Evolutionary conservation across 2,888 invertebrate species (phyloP).

Genomic region (Agelastica alni): DNA sequence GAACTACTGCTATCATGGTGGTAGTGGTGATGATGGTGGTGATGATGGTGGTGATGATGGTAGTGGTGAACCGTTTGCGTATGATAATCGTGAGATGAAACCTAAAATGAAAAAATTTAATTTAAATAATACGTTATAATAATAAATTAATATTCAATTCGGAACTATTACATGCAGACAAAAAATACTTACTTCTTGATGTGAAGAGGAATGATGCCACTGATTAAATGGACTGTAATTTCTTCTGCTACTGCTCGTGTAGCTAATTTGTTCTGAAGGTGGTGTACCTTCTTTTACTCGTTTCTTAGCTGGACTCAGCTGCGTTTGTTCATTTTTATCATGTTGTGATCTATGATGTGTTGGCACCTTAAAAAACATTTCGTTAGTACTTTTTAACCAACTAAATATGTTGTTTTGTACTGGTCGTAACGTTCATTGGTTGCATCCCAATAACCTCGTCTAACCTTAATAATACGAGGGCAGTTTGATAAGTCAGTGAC

Average conservation of each 20-base stretch:
- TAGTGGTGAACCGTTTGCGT: conserved; percentile 43
- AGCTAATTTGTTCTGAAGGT: conserved; percentile 62
- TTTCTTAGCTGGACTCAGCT: conserved; percentile 95
- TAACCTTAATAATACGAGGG: too few species aligned
- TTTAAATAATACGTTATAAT: too few species aligned
- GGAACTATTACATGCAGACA: too few species aligned
- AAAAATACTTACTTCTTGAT: conserved; percentile 48
- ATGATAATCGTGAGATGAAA: conserved; percentile 42
- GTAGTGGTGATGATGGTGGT: conserved; percentile 51
- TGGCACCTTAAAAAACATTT: conserved; percentile 41
- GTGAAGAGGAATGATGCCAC: conserved; percentile 55
- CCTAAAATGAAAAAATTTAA: conserved; percentile 30
- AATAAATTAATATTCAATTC: too few species aligned
- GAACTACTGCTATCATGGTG: conserved; percentile 47
- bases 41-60: too few species aligned
- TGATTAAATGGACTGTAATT: conserved; percentile 53
- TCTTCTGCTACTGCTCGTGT: conserved; percentile 43
- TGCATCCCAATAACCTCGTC: too few species aligned
- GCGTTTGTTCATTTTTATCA: conserved; percentile 84
- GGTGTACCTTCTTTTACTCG: conserved; percentile 95
- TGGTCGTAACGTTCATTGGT: too few species aligned
- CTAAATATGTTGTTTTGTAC: too few species aligned
- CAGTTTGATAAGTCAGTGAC: too few species aligned
- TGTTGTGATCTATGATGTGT: conserved; percentile 58
- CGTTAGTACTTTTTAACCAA: too few species aligned